Base-by-base conservation (phyloP, 2,797 vertebrate species). In the Psittacula derbiana region DNA sequence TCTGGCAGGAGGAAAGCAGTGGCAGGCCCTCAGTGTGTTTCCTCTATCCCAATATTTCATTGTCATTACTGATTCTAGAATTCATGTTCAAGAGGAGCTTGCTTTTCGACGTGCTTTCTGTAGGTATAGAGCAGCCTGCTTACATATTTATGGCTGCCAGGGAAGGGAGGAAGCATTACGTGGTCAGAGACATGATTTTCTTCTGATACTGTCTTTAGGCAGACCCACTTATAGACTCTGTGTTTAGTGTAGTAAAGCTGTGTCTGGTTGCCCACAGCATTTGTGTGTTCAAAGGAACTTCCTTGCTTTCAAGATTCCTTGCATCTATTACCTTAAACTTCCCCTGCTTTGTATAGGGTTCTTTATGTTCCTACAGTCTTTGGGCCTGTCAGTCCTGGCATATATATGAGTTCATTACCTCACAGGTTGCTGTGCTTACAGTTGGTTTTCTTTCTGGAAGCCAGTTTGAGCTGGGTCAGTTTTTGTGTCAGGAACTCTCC, bases 401-500 rank as follows among this genome's bases (percentile, higher is more conserved):
- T 93, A 81, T 52, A 20, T 55, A 90, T 57, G 49, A 93, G 72
- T 72, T 96, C 87, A 75, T 95, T 96, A 79, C 44, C 36, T 50
- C 82, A 44, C 41, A 81, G 38, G 30, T 36, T 49, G 47, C 83
- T 79, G 43, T 76, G 28, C 90, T 91, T 86, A 46, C 13, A 61
- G 33, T 66, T 94, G 61, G 36, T 31, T 74, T 92, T 41, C 55
- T 95, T 92, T 65, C 57, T 43, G 71, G 60, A 73, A 93, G 36
- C 47, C 17, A 8, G 49, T 80, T 40, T 73, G 75, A 95, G 40
- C 67, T 64, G 41, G 18, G 30, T 47, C 71, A 47, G 28, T 20
- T 81, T 71, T 44, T 57, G 24, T 50, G 60, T 61, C 15, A 58
- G 44, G 62, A 74, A 7, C 30, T 19, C 24, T 3, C 40, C 85